A percentile compares a stretch with the other conserved stretches of the same genome.
These are phyloP conservation scores for Agrotis puta DNA, from an alignment of 2,888 invertebrate genomes.

Conservation along the genomic window DNA sequence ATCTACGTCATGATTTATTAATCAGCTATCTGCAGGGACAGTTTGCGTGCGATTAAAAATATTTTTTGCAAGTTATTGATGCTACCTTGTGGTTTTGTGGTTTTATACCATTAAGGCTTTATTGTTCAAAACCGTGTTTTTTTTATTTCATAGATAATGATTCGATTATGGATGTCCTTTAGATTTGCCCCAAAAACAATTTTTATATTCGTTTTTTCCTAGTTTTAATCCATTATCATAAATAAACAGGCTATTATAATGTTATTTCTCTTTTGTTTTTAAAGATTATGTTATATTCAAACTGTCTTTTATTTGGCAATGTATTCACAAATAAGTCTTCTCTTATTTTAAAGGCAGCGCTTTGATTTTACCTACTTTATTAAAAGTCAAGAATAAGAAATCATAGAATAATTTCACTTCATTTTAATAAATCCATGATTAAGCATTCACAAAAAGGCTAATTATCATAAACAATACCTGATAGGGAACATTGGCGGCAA, in stretches of 20 bases:
- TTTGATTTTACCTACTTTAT: background rate
- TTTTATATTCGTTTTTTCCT: background rate
- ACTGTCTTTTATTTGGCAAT: conserved; percentile 37
- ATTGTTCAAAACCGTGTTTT: background rate
- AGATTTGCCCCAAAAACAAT: conserved; percentile 11
- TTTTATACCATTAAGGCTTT: background rate
- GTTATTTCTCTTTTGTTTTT: conserved; percentile 10
- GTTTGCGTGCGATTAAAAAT: background rate
- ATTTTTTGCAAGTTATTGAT: too few species aligned
- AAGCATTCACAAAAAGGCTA: conserved; percentile 54
- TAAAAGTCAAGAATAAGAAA: conserved; percentile 15
- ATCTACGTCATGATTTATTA: background rate
- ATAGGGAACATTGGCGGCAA: conserved; percentile 67
- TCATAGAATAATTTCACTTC: conserved; percentile 45
- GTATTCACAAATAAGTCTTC: background rate
- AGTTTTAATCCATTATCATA: conserved; percentile 27
- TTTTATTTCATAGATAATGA: conserved; percentile 18
- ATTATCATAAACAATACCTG: conserved; percentile 64
- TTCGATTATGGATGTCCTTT: background rate
- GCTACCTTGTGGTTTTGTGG: background rate
- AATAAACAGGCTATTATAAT: conserved; percentile 16
- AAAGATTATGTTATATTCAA: conserved; percentile 2
- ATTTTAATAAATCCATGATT: conserved; percentile 47
- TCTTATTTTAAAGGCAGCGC: background rate
- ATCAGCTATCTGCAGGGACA: background rate